These are phyloP conservation scores for Drosophila sulfurigaster DNA, from an alignment of 1,140 invertebrate genomes.

Conservation along the genomic window DNA sequence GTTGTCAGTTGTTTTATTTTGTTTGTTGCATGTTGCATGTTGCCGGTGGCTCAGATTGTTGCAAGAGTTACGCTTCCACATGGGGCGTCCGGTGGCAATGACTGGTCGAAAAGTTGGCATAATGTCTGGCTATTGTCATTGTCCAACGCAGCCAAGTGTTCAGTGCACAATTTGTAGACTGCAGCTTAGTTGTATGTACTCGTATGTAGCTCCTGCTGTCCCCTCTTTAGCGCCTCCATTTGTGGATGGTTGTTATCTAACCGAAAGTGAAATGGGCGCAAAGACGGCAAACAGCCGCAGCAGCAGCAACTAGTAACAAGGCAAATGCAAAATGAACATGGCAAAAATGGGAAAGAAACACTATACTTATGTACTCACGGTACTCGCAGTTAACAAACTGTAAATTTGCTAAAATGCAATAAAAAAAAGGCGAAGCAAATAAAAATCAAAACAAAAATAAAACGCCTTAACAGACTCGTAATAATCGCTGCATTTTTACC, in stretches of 20 bases:
- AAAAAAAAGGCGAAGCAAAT: conserved; percentile 55
- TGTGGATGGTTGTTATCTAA: conserved; percentile 68
- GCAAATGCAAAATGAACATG: conserved; percentile 54
- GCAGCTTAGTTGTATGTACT: conserved; percentile 4
- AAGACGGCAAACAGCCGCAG: conserved; percentile 25
- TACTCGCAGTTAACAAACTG: conserved; percentile 75
- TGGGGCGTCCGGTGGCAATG: conserved; percentile 47
- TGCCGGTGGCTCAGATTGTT: conserved; percentile 1
- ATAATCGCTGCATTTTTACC: conserved; percentile 43
- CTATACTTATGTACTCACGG: conserved; percentile 57
- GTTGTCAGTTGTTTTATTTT: neutral
- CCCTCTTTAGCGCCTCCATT: neutral
- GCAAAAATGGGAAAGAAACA: conserved; percentile 61
- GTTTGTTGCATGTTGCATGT: conserved; percentile 4
- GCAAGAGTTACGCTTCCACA: conserved; percentile 24
- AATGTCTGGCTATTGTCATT: conserved; percentile 29
- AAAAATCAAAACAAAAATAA: conserved; percentile 53
- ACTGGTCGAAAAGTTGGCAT: conserved; percentile 36
- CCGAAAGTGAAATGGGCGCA: conserved; percentile 72
- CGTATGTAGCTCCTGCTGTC: conserved; percentile 3
- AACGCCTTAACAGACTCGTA: conserved; percentile 57
- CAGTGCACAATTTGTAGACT: conserved; percentile 29
- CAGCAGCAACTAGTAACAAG: conserved; percentile 8
- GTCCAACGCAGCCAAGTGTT: conserved; percentile 51
- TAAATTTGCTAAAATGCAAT: conserved; percentile 73